Evolutionary conservation across 2,113 vertebrate species (phyloP).

Genomic region (Salminus brasiliensis): DNA sequence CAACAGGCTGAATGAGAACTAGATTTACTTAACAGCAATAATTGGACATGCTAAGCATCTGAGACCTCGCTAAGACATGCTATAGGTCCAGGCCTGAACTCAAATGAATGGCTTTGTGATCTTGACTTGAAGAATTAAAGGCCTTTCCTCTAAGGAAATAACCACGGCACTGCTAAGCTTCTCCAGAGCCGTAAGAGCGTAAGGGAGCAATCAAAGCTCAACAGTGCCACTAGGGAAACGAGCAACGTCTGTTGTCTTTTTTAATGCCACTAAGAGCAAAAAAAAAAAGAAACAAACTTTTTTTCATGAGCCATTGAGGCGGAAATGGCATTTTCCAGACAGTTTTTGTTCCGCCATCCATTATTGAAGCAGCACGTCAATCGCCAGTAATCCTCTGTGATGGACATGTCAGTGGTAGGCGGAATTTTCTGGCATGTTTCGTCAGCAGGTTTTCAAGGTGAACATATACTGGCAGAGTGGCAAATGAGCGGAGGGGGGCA

Average conservation of each 20-base stretch:
- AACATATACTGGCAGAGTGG: not conserved
- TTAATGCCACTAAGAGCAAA: not conserved
- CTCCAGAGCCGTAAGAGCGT: not conserved
- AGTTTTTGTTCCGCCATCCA: slow-evolving; percentile 7
- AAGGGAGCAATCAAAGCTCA: not conserved
- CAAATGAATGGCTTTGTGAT: not conserved
- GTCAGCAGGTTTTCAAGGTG: slow-evolving; percentile 40
- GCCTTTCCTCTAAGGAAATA: not conserved
- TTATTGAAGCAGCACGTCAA: slow-evolving; percentile 15
- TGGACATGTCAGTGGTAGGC: not conserved
- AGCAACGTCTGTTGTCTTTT: not conserved
- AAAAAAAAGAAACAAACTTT: not conserved
- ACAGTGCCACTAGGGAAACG: not conserved
- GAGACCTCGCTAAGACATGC: not conserved
- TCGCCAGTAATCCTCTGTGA: slow-evolving; percentile 25
- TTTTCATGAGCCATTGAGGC: not conserved
- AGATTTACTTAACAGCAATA: slow-evolving; percentile 43
- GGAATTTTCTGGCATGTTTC: not conserved
- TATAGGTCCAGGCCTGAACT: not conserved
- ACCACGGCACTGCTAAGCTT: not conserved
- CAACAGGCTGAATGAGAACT: slow-evolving; percentile 50
- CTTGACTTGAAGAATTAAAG: not conserved
- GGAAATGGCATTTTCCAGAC: slow-evolving; percentile 33
- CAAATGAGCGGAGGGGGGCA: not conserved
- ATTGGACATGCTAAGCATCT: slow-evolving; percentile 35